Conservation (phyloP, 2,113 vertebrate genomes). For the Rhizomys pruinosus region DNA sequence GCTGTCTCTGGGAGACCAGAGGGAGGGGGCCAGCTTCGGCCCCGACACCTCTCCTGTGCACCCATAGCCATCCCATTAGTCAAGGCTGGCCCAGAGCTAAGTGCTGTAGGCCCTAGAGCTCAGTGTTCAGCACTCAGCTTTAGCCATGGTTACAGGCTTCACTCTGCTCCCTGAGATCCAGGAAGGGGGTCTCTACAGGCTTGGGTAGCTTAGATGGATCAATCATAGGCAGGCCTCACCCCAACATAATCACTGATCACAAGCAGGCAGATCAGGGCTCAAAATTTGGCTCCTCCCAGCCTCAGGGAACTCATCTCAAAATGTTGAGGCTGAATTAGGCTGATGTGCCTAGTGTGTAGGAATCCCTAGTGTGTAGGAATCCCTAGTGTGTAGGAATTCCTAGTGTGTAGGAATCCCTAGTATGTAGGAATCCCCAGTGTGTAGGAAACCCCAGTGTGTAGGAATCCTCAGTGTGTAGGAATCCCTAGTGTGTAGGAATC, state of each 20-base stretch:
- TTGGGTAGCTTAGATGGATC: background rate
- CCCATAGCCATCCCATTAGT: background rate
- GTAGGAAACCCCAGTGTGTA: no score
- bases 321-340: background rate
- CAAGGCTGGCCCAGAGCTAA: no score
- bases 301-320: background rate
- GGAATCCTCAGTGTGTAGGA: no score
- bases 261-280: background rate
- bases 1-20: background rate
- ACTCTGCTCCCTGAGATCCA: background rate
- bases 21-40: background rate
- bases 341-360: background rate
- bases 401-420: background rate
- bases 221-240: background rate
- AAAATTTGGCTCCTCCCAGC: background rate
- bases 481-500: no score
- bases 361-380: background rate
- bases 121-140: background rate
- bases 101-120: background rate
- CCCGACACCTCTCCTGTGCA: background rate
- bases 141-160: background rate
- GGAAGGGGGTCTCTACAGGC: background rate
- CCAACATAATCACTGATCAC: fast-evolving
- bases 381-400: background rate
- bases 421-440: no score